Conservation (phyloP, 2,113 vertebrate genomes). For the Anthoscopus minutus region DNA sequence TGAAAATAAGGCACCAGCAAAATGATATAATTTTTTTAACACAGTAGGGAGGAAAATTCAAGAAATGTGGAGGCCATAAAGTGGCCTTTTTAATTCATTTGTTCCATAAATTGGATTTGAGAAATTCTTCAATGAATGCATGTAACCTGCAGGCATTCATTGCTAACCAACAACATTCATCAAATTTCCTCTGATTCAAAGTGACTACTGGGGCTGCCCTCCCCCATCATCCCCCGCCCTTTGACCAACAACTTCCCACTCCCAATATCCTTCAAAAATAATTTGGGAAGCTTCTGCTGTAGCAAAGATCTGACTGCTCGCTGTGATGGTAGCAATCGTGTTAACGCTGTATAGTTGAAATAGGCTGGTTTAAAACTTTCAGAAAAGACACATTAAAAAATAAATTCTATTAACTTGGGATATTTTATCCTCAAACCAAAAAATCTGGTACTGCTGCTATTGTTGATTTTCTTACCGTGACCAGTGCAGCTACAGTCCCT, state of each 20-base stretch:
- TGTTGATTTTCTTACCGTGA: background rate
- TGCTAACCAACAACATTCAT: background rate
- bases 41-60: background rate
- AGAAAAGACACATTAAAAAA: background rate
- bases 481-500: background rate
- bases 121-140: background rate
- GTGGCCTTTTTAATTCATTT: background rate
- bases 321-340: background rate
- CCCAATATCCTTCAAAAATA: background rate
- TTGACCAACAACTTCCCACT: background rate
- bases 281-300: background rate
- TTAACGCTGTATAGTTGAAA: background rate
- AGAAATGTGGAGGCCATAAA: background rate
- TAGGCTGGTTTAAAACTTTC: background rate
- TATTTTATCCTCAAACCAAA: background rate
- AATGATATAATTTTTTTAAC: background rate
- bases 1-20: background rate
- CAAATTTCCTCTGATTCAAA: background rate
- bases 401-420: background rate
- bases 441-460: background rate
- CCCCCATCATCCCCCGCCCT: background rate
- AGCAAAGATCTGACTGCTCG: background rate
- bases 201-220: background rate
- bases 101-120: background rate
- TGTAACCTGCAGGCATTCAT: background rate